Evolutionary conservation across 35 echinoderm and acorn worm genomes (phyloP).

Genomic region (Ophioderma brevispina): DNA sequence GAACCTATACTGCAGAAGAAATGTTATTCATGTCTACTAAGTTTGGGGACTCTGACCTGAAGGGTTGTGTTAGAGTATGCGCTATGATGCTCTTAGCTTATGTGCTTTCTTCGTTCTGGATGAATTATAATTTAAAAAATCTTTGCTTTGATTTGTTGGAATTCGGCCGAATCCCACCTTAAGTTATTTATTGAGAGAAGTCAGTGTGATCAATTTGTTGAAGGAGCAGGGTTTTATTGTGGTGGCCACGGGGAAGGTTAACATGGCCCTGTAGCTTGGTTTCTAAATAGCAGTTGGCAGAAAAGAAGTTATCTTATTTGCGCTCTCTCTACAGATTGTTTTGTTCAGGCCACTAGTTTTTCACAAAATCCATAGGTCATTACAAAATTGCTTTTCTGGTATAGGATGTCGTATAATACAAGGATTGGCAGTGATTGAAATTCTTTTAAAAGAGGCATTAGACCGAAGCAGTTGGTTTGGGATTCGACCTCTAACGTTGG

Average conservation of each 20-base stretch:
- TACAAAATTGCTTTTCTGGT: not conserved
- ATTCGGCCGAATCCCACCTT: not conserved
- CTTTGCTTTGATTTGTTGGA: not conserved
- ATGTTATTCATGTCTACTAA: too few species aligned
- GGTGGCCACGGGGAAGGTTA: not conserved
- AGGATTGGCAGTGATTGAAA: too few species aligned
- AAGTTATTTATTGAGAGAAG: constrained; percentile 12
- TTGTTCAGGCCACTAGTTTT: constrained; percentile 14
- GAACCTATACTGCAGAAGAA: too few species aligned
- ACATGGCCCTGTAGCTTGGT: constrained; percentile 23
- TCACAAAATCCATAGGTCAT: not conserved
- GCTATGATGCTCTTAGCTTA: constrained; percentile 1
- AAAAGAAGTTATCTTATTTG: not conserved
- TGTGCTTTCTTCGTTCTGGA: not conserved
- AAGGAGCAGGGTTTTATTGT: constrained; percentile 30
- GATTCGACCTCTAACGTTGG: constrained; percentile 22
- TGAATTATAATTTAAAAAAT: not conserved
- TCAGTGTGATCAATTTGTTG: constrained; percentile 26
- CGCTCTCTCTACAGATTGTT: not conserved
- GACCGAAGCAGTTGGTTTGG: not conserved
- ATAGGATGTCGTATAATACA: constrained; percentile 55
- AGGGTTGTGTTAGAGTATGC: not conserved
- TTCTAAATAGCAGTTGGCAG: not conserved
- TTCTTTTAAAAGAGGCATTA: constrained; percentile 18
- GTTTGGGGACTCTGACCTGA: too few species aligned